Evolutionary conservation across 2,113 vertebrate species (phyloP).

Genomic region (Cryptotis parvus): DNA sequence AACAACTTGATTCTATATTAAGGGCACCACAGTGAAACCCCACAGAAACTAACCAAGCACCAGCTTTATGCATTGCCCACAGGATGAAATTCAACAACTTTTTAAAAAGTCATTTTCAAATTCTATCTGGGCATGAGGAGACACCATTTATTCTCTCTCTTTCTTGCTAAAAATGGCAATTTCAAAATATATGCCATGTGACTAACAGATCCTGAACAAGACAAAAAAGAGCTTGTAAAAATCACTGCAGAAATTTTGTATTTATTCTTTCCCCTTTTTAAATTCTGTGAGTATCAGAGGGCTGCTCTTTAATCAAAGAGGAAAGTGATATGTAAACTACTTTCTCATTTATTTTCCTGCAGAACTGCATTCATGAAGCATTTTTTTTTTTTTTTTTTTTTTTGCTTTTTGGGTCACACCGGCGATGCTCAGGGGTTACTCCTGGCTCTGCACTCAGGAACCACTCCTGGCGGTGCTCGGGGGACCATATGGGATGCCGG

Average conservation of each 20-base stretch:
- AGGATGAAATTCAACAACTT: slow-evolving; percentile 69
- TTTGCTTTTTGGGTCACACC: no score
- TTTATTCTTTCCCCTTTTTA: background rate
- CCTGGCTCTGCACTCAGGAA: no score
- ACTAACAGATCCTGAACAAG: background rate
- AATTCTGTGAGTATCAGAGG: background rate
- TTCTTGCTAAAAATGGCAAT: slow-evolving; percentile 66
- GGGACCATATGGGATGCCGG: no score
- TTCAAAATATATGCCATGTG: slow-evolving; percentile 49
- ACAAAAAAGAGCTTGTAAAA: background rate
- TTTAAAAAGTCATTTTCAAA: slow-evolving; percentile 73
- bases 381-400: no score
- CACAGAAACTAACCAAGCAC: slow-evolving; percentile 70
- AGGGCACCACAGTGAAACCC: slow-evolving; percentile 16
- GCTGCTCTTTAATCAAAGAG: background rate
- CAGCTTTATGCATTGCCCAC: slow-evolving; percentile 79
- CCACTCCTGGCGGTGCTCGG: no score
- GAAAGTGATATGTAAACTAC: background rate
- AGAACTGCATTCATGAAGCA: background rate
- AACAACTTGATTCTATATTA: slow-evolving; percentile 60
- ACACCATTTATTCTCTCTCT: no score
- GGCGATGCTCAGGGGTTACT: no score
- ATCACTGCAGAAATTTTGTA: background rate
- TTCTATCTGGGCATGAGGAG: slow-evolving; percentile 22
- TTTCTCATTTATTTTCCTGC: background rate